These are phyloP conservation scores for Myripristis murdjan DNA, from an alignment of 2,797 vertebrate genomes.

Conservation along the genomic window DNA sequence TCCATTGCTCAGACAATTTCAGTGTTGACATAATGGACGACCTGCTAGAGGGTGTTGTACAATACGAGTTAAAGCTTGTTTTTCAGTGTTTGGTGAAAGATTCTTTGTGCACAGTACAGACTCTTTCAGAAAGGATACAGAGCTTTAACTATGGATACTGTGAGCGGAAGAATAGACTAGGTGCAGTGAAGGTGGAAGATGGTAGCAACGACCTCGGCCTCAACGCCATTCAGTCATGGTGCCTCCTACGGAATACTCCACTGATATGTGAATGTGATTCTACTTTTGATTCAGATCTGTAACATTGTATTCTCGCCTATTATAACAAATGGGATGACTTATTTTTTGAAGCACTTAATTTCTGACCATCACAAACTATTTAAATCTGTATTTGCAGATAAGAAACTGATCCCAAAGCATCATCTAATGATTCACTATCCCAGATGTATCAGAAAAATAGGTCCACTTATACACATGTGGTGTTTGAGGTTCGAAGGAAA, in stretches of 20 bases:
- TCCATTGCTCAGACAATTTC: conserved; percentile 30
- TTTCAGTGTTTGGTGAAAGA: conserved; percentile 35
- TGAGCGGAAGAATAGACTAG: conserved; percentile 28
- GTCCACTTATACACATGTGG: too few relatives aligned
- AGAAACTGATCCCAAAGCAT: conserved; percentile 28
- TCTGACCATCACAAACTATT: conserved; percentile 24
- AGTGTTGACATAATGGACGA: conserved; percentile 43
- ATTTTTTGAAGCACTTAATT: conserved; percentile 16
- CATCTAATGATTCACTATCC: conserved; percentile 33
- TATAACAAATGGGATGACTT: conserved; percentile 14
- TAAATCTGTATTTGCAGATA: conserved; percentile 13
- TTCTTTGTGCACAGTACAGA: conserved; percentile 7
- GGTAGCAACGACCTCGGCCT: conserved; percentile 27
- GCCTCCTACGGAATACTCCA: not conserved
- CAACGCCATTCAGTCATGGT: too few relatives aligned
- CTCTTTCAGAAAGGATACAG: conserved; percentile 15
- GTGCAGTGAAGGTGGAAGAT: conserved; percentile 28
- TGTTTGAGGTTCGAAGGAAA: conserved; percentile 42
- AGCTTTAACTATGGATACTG: conserved; percentile 29
- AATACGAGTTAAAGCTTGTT: conserved; percentile 37
- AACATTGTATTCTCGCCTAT: conserved; percentile 1
- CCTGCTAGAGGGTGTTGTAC: conserved; percentile 34
- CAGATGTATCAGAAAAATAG: conserved; percentile 36
- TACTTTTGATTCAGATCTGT: not conserved
- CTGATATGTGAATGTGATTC: not conserved